Base-by-base conservation (phyloP, 2,113 vertebrate species). In the Pipra filicauda region DNA sequence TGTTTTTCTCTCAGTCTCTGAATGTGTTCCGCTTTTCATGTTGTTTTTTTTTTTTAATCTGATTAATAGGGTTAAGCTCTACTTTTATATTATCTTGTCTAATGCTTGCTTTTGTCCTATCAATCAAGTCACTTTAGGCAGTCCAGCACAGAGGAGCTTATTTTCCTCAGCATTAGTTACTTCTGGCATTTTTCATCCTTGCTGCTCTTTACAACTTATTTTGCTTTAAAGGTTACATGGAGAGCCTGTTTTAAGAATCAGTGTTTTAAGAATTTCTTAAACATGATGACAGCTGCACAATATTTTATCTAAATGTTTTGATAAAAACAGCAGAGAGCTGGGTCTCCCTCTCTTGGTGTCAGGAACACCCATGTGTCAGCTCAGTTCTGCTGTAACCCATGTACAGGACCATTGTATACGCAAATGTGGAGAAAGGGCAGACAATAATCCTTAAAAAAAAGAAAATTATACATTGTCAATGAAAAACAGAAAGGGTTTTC, bases 81-180 rank as follows among this genome's bases (percentile, higher is more conserved):
- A n/a, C 75, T 26, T 90, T 94, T 88, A 30, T 92, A 88, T 86
- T 94, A 59, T 91, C 78, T 88, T 96, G 92, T 90, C 95, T 76
- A 93, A 90, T 37, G 26, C 66, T 84, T 74, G 76, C 66, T 93
- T 91, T 92, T 66, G 54, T 76, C 8, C 1, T 79, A 94, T 94
- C 92, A 81, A 83, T 95, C 88, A 95, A 91, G 62, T 76, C 71
- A 54, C 66, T 91, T 78, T 39, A 85, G 57, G 70, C 49, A 89
- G 72, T 9, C 48, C 37, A 76, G 84, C n/a, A 39, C 62, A 70
- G n/a, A 85, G 88, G 62, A 89, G 33, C 48, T 61, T 74, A 57
- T 82, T 76, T 90, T 83, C 59, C 78, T 88, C 66, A 48, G 71
- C 51, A 18, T 93, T 94, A 88, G 91, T 96, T 93, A 72, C 54